Evolutionary conservation across 1,140 invertebrate species (phyloP), one percentile per base, ranked within the genome.

Genomic region (Calephelis virginiensis): DNA sequence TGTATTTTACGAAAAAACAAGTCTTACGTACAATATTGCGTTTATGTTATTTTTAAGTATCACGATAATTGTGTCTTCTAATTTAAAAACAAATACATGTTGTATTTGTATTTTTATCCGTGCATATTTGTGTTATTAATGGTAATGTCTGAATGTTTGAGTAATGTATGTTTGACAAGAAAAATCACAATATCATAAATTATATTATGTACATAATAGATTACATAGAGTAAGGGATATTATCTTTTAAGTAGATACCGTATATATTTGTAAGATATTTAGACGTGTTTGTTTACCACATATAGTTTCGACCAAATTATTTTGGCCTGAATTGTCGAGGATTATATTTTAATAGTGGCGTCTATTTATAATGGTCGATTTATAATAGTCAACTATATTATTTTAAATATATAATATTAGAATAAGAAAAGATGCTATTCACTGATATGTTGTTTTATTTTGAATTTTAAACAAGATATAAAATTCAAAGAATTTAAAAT

Each of bases 361-460:
- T 74, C 77, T 80, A 72, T 67, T 80, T 75, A 73, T 74, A 75
- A 74, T 80, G 81, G 80, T 83, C 80, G 75, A 68, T 50, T 65
- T 78, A 76, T 82, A 75, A 79, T 85, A 86, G 83, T 85, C 85
- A 83, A 75, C 77, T 82, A 78, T 80, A 84, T 83, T 77, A 83
- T 83, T 78, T 78, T 74, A 76, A 80, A 76, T 77, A 80, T 80
- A 82, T 86, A 74, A 83, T 82, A 76, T 78, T 81, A 80, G 77
- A 74, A 68, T 87, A 83, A 82, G 82, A 80, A 74, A 77, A 79
- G 75, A 85, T 76, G 78, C 81, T 82, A 83, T 85, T 81, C 78
- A 81, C 77, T 74, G 80, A 77, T 70, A 74, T 69, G 71, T 72
- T 71, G 72, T 81, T 80, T 78, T 81, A 69, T 80, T 80, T 78